phyloP scores from a whole-genome alignment of 2,888 invertebrate genomes.

The Chrysolina haemoptera region DNA sequence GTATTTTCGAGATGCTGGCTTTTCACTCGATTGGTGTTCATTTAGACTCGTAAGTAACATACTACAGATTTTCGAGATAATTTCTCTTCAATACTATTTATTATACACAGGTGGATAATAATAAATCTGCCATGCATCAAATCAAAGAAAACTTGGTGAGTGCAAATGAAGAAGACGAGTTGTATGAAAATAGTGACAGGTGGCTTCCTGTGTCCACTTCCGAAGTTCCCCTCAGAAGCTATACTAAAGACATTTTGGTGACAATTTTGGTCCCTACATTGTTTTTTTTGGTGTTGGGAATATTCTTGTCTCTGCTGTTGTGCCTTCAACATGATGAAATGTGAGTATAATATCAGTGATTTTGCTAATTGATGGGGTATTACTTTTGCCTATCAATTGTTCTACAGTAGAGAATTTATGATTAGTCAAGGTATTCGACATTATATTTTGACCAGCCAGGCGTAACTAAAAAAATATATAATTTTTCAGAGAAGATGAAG shows the following conservation, averaged over 20 bases:
- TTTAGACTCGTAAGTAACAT: conserved; percentile 80
- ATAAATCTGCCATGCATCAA: conserved; percentile 64
- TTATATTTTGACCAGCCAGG: neutral
- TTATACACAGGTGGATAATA: conserved; percentile 48
- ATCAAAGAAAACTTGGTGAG: conserved; percentile 66
- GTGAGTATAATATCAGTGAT: conserved; percentile 73
- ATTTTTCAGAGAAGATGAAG: conserved; percentile 76
- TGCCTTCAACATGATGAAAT: conserved; percentile 84
- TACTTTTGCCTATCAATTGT: no score
- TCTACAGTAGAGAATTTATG: neutral
- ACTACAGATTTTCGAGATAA: no score
- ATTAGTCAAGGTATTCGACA: neutral
- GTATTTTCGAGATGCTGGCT: conserved; percentile 83
- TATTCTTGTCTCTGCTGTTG: conserved; percentile 79
- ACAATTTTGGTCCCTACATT: conserved; percentile 81
- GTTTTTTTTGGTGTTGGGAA: conserved; percentile 77
- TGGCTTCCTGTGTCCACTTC: conserved; percentile 78
- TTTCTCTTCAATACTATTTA: neutral
- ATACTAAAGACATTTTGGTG: conserved; percentile 78
- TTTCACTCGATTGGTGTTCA: conserved; percentile 91
- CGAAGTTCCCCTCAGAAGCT: conserved; percentile 79
- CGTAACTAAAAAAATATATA: neutral
- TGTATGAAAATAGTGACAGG: conserved; percentile 66
- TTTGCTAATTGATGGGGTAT: neutral
- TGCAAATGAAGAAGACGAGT: conserved; percentile 61